Evolutionary conservation across 2,113 vertebrate species (phyloP), one percentile per base, ranked within the genome.

Genomic region (Gorilla gorilla): DNA sequence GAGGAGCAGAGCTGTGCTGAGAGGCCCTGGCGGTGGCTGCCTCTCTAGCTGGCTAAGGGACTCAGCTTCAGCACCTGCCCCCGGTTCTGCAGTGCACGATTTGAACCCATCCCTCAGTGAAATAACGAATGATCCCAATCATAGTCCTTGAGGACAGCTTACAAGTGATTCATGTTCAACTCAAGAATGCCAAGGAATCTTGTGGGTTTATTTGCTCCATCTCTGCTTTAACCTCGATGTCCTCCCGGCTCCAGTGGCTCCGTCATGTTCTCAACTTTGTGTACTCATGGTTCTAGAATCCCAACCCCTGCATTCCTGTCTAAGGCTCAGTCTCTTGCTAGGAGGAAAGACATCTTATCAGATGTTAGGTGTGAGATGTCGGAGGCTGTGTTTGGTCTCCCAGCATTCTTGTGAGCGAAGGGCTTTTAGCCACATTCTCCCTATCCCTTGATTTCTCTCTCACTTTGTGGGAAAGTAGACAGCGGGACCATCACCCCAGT

Each of bases 141-240:
- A 17, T 0, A 4, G 43, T 43, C 48, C 82, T 55, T 6, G 59
- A 27, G 50, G 86, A 43, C 10, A 17, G 73, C 32, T 78, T 55
- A 35, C 93, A 18, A 23, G 43, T 30, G 23, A 48, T 13, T 8
- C 4, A 4, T 3, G 66, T 22, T n/a, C 85, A 50, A 52, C 73
- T 75, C 16, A 12, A 38, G 32, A 66, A 55, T 9, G n/a, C 43
- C 13, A 27, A 27, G 55, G 52, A 20, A 43, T 55, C 64, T 57
- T 0, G 3, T 38, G 30, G 35, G 35, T 48, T 92, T 30, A 50
- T 66, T 52, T 66, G 0, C 20, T 57, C 57, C n/a, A 0, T 17
- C 68, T 76, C 76, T 57, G 50, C 55, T 25, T 30, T 43, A 57
- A 16, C 75, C 40, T n/a, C 14, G 45, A 35, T 3, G 4, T 52